Conservation (phyloP, 2,797 vertebrate species). For the Tragopan temminckii region DNA sequence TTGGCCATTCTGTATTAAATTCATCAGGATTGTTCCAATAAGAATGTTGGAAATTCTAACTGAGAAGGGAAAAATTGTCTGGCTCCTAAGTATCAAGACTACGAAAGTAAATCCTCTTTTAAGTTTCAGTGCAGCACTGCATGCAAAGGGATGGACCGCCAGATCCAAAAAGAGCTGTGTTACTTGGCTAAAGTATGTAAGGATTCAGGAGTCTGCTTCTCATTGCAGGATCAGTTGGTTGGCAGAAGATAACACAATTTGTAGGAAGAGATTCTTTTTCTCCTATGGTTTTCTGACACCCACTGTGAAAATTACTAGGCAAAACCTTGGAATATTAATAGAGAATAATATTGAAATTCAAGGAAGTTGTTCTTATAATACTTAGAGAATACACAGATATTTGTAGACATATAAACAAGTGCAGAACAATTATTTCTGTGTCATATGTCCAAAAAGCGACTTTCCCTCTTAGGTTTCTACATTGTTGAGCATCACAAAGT, state of each 20-base stretch:
- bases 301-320: neutral
- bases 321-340: neutral
- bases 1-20: neutral
- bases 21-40: neutral
- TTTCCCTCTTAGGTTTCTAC: neutral
- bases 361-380: neutral
- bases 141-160: neutral
- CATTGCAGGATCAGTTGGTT: neutral
- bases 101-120: neutral
- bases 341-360: neutral
- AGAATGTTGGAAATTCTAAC: neutral
- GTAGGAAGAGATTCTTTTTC: neutral
- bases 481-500: neutral
- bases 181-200: neutral
- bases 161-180: neutral
- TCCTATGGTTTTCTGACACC: neutral
- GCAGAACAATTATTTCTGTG: neutral
- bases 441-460: neutral
- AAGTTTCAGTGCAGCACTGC: neutral
- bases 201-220: neutral
- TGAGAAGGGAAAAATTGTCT: neutral
- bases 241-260: neutral
- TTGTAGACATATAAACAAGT: neutral
- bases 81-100: neutral
- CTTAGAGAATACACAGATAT: neutral